Evolutionary conservation across 1,140 invertebrate species (phyloP), one percentile per base, ranked within the genome.

Genomic region (Micrasema minimum): DNA sequence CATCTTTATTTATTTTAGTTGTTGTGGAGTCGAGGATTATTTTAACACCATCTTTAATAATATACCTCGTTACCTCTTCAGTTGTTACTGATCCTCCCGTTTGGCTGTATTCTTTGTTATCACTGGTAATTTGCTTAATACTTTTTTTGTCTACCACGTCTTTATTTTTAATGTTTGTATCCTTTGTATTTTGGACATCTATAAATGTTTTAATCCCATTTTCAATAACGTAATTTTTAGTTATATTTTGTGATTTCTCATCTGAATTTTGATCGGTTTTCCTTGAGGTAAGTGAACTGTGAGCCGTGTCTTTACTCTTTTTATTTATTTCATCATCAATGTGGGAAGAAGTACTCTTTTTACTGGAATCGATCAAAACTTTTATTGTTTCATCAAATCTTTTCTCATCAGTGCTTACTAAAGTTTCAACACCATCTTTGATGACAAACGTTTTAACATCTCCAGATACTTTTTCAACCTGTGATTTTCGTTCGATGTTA

Each of bases 201-300:
- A 72, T 61, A 2, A 38, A 50, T n/a, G 73, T 75, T 72, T 72
- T 72, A 31, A 75, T 51, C 45, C 71, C 71, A 35, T 72, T 71
- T 69, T 75, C 66, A 26, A 75, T 75, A 35, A 72, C 53, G 22
- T 71, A 71, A 31, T 20, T 71, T 20, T 37, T n/a, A n/a, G n/a
- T n/a, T n/a, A n/a, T n/a, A n/a, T n/a, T n/a, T n/a, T n/a, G n/a
- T n/a, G n/a, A n/a, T n/a, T n/a, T n/a, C n/a, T n/a, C n/a, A n/a
- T n/a, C n/a, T n/a, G n/a, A n/a, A n/a, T n/a, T n/a, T n/a, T n/a
- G n/a, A n/a, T n/a, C n/a, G n/a, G n/a, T n/a, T n/a, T n/a, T n/a
- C n/a, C n/a, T n/a, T n/a, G n/a, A n/a, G n/a, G n/a, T n/a, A n/a
- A n/a, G n/a, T n/a, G n/a, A n/a, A n/a, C n/a, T n/a, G n/a, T n/a